Evolutionary conservation across 1,140 invertebrate genomes (phyloP), one percentile per base, ranked within the genome.

Genomic region (Papilio polytes): DNA sequence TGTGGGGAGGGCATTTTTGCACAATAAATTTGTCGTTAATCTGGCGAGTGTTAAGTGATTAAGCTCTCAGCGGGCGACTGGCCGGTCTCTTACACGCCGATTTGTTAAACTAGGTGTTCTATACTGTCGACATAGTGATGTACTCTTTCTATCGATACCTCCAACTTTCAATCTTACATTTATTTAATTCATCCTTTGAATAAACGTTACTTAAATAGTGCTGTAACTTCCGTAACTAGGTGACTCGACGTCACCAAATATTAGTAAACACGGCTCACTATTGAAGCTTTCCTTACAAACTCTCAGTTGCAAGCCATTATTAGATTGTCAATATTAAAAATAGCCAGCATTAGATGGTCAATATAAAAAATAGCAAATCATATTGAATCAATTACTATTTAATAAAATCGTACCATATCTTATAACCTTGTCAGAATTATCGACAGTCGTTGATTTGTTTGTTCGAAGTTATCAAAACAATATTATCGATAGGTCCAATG

Each of bases 31-130:
- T 84, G 78, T 81, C 85, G 87, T 90, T 92, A 92, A 94, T 92
- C 90, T 82, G 85, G 85, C 80, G 87, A 92, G 91, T 91, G 91
- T 93, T 94, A 93, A 93, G 92, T 94, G 90, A 94, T 94, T 94
- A 94, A 94, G 91, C 88, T 82, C 91, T 87, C 90, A 83, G 85
- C 89, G 85, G 90, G 91, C 81, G 88, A 87, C 83, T 85, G 84
- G 85, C 82, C 88, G 89, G 88, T 87, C 91, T 90, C 88, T 92
- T 91, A 91, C 89, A 87, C 91, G 86, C 82, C 90, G 89, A 93
- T 94, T 94, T 92, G 91, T 92, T 94, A 87, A 92, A 88, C 87
- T 56, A 89, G 83, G 83, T 90, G 85, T 84, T 81, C 9, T 48
- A 15, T 84, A 87, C 72, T 83, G 79, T 78, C 84, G 73, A 74